Base-by-base conservation (phyloP, 2,888 invertebrate species). In the Philonicus albiceps region DNA sequence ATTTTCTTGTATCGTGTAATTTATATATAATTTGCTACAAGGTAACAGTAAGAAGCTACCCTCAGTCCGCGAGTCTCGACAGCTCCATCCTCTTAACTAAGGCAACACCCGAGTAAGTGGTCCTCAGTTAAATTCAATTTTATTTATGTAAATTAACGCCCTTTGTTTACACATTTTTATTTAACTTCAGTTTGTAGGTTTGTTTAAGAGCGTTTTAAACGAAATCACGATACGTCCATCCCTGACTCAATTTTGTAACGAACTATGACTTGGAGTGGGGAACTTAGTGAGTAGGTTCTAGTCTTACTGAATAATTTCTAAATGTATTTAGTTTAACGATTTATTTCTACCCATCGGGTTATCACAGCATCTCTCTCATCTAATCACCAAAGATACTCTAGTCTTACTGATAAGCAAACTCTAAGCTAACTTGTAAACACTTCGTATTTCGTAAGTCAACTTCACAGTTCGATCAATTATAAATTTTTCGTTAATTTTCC, bases 151-250 rank as follows among this genome's bases (percentile, higher is more conserved):
- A 80, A 64, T 55, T n/a, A 34, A 74, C 27, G 37, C 74, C n/a
- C 34, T 37, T 31, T 74, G 34, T 74, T 74, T 8, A 34, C 49
- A 81, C 4, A 2, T 31, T 55, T 81, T 81, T 81, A 31, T 81
- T 74, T 31, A 34, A 31, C 7, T 74, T 74, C 31, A 74, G 19
- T 34, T 74, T 74, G 31, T 34, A 31, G 74, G 34, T 27, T 49
- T 75, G 5, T 13, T 73, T 87, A 72, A 49, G 16, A 34, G 75
- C 86, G 13, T 37, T 49, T 86, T 85, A 84, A 30, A 72, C 75
- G 74, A 81, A 88, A 89, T 89, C 90, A 89, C 88, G 88, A 90
- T 89, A 90, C 89, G 90, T 90, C 90, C 90, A 89, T 89, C 88
- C 89, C 87, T 86, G 85, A 87, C 87, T 85, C 76, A 72, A 40